These are phyloP conservation scores for Thunnus albacares DNA, from an alignment of 2,797 vertebrate genomes.

Conservation along the genomic window DNA sequence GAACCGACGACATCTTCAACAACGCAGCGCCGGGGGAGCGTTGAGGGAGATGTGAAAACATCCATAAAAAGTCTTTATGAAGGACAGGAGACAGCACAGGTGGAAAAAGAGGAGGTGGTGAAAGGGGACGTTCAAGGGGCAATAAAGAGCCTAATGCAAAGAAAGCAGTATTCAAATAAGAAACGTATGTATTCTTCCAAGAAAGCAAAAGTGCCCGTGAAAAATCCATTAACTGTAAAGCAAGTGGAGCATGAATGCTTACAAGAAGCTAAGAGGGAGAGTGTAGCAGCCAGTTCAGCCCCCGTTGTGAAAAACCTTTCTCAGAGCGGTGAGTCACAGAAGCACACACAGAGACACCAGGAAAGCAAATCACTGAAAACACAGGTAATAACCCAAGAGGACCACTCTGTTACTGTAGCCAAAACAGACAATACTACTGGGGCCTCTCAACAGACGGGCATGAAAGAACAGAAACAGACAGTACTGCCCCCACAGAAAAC, in stretches of 20 bases:
- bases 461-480: constrained; percentile 78
- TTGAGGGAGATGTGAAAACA: constrained; percentile 82
- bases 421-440: constrained; percentile 74
- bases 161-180: constrained; percentile 84
- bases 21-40: constrained; percentile 78
- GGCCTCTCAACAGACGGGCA: constrained; percentile 72
- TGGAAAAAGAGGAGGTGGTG: constrained; percentile 85
- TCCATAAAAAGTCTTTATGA: constrained; percentile 86
- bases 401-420: constrained; percentile 71
- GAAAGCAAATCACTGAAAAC: constrained; percentile 82
- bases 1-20: constrained; percentile 82
- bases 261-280: constrained; percentile 73
- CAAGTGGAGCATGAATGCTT: constrained; percentile 74
- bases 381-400: constrained; percentile 82
- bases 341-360: constrained; percentile 73
- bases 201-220: constrained; percentile 80
- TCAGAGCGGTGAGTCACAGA: constrained; percentile 77
- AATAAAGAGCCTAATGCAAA: constrained; percentile 87
- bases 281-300: constrained; percentile 67
- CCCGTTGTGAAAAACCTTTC: constrained; percentile 83
- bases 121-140: constrained; percentile 87
- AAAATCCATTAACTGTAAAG: constrained; percentile 79
- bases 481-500: constrained; percentile 64
- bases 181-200: constrained; percentile 81
- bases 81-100: constrained; percentile 75